Percentiles rank a stretch among this genome's conserved stretches.
Evolutionary conservation across 2,888 invertebrate genomes (phyloP).

Genomic region (Coelinius sp.): DNA sequence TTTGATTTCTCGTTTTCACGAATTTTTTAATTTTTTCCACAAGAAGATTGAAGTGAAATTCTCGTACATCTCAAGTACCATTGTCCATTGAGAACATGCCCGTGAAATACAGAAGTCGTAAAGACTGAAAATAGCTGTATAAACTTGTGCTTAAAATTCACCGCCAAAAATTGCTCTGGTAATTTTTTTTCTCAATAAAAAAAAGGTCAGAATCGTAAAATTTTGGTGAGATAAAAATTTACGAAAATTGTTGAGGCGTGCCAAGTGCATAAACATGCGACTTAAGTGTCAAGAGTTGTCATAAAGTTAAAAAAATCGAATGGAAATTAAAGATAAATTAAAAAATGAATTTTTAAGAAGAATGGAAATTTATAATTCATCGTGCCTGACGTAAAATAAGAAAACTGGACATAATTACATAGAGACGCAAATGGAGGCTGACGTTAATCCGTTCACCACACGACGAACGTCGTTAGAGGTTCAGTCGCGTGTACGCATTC

Average conservation of each 20-base stretch:
- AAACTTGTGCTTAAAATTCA: constrained; percentile 2
- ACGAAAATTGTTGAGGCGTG: neutral
- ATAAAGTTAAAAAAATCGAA: neutral
- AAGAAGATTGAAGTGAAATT: constrained; percentile 11
- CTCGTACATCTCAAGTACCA: constrained; percentile 5
- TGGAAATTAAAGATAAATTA: no score
- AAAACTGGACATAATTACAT: constrained; percentile 36
- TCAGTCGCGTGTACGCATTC: constrained; percentile 37
- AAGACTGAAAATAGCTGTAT: constrained; percentile 12
- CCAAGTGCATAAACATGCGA: neutral
- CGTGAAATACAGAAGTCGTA: constrained; percentile 1
- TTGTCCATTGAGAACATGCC: no score
- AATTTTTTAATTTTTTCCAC: neutral
- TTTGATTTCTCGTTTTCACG: neutral
- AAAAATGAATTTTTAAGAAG: neutral
- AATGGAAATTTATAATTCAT: constrained; percentile 7
- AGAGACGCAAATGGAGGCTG: constrained; percentile 41
- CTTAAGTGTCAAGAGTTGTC: neutral
- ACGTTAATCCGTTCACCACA: constrained; percentile 47
- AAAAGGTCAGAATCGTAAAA: constrained; percentile 14
- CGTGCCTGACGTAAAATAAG: constrained; percentile 24
- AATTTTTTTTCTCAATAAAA: neutral
- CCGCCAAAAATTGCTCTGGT: constrained; percentile 16
- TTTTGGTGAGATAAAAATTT: constrained; percentile 1
- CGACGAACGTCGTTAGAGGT: constrained; percentile 37